A percentile compares a stretch with the other conserved stretches of the same genome.
Evolutionary conservation across 2,797 vertebrate genomes (phyloP).

Genomic region (Cebuella pygmaea): DNA sequence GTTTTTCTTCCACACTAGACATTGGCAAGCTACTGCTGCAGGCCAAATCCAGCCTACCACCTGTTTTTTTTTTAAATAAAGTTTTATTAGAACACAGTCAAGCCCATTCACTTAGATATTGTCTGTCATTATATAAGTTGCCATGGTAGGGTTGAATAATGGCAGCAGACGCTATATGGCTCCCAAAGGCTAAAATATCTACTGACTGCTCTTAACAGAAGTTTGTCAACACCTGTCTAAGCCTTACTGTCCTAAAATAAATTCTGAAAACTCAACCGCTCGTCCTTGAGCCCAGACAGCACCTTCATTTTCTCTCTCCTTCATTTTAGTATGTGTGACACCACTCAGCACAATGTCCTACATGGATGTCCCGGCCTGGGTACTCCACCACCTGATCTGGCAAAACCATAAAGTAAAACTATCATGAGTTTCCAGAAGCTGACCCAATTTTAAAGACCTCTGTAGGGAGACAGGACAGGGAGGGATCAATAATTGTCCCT

Average conservation of each 20-base stretch:
- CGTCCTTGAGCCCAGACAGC: neutral
- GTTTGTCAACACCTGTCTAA: neutral
- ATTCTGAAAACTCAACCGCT: neutral
- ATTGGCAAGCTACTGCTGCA: neutral
- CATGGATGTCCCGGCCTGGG: neutral
- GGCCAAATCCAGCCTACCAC: neutral
- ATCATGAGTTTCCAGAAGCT: neutral
- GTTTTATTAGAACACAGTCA: neutral
- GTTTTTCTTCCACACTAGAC: neutral
- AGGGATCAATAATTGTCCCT: neutral
- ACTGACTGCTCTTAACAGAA: neutral
- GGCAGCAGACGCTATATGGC: neutral
- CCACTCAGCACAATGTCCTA: neutral
- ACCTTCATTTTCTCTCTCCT: neutral
- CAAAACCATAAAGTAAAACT: neutral
- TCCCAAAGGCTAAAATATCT: neutral
- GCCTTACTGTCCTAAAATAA: neutral
- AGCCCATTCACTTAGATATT: neutral
- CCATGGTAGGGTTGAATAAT: neutral
- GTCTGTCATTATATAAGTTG: neutral
- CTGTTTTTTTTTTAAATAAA: neutral
- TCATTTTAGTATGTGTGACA: neutral
- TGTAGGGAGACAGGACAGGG: neutral
- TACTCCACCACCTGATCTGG: neutral
- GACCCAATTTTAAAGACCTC: neutral